phyloP scores from a whole-genome alignment of 1,140 invertebrate genomes.

The Pectinophora gossypiella region DNA sequence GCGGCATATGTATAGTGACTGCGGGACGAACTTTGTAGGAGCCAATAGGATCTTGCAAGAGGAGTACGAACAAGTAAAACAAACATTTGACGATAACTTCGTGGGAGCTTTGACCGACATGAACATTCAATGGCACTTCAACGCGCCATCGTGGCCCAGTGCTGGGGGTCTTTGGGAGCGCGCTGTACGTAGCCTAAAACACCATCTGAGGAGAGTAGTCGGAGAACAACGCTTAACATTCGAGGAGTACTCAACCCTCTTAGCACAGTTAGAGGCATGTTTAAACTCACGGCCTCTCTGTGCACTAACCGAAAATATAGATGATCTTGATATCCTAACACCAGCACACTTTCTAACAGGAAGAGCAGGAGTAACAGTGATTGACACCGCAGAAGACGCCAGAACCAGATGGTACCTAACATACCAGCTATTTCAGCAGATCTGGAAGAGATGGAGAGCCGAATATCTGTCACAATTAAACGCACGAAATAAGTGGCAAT shows the following conservation, averaged over 20 bases:
- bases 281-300: slow-evolving; percentile 35
- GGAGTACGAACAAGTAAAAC: background rate
- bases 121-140: slow-evolving; percentile 9
- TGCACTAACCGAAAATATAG: slow-evolving; percentile 16
- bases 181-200: slow-evolving; percentile 31
- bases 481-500: slow-evolving; percentile 1
- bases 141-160: slow-evolving; percentile 21
- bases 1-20: slow-evolving; percentile 37
- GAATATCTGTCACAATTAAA: slow-evolving; percentile 7
- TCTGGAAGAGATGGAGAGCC: slow-evolving; percentile 6
- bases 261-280: slow-evolving; percentile 18
- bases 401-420: slow-evolving; percentile 12
- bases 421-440: slow-evolving; percentile 7
- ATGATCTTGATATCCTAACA: slow-evolving; percentile 18
- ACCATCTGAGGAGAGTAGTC: slow-evolving; percentile 23
- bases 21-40: slow-evolving; percentile 49
- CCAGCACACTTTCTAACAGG: slow-evolving; percentile 27
- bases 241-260: slow-evolving; percentile 26
- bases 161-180: slow-evolving; percentile 46
- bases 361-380: slow-evolving; percentile 4
- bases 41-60: background rate
- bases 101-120: background rate
- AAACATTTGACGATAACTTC: background rate
- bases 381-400: slow-evolving; percentile 4
- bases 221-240: slow-evolving; percentile 17